Percentiles rank a stretch among this genome's conserved stretches.
Conservation (phyloP, 2,113 vertebrate genomes). For the Neofelis nebulosa region DNA sequence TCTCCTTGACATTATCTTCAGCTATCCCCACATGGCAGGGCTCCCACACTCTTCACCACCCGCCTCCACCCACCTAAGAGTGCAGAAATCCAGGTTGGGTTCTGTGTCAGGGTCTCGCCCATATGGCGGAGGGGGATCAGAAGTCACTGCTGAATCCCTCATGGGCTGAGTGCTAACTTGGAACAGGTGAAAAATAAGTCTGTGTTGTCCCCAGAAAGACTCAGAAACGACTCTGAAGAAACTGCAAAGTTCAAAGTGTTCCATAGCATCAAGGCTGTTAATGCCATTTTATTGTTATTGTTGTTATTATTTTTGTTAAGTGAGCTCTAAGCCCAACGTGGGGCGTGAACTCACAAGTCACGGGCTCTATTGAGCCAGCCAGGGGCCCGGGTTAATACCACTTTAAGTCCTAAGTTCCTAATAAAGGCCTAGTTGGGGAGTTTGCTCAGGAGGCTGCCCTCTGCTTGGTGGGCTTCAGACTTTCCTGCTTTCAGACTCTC, state of each 20-base stretch:
- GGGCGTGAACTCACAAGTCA: neutral
- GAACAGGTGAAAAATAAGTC: neutral
- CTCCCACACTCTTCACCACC: neutral
- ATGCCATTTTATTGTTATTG: neutral
- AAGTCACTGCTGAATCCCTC: neutral
- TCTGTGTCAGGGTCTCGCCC: too few relatives aligned
- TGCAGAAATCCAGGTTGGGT: neutral
- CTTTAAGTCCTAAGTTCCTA: neutral
- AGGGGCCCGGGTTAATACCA: neutral
- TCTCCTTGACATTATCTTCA: neutral
- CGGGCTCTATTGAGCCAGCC: neutral
- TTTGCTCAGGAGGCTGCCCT: neutral
- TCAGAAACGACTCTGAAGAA: neutral
- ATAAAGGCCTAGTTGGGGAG: neutral
- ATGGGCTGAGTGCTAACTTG: neutral
- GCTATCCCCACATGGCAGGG: neutral
- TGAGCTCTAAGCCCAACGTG: neutral
- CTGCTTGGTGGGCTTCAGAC: neutral
- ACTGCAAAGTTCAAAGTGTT: neutral
- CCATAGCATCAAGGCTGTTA: neutral
- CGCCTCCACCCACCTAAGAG: too few relatives aligned
- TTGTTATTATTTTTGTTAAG: neutral
- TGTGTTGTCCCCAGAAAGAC: neutral
- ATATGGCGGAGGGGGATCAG: neutral
- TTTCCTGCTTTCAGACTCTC: neutral